A percentile compares a stretch with the other conserved stretches of the same genome.
Conservation (phyloP, 2,888 invertebrate species). For the Brachyptera risi region DNA sequence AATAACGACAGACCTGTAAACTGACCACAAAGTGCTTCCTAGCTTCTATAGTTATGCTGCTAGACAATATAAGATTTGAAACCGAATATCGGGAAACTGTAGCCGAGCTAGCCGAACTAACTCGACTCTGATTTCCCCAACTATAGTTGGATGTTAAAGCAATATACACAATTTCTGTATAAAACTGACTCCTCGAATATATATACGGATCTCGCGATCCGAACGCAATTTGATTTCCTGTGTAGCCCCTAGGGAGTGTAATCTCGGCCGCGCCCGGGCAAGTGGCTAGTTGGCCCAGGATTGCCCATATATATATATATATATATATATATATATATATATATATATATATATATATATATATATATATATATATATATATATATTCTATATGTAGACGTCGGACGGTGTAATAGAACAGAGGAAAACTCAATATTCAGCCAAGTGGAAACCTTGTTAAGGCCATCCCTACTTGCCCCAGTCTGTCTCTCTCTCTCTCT, state of each 20-base stretch:
- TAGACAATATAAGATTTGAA: too few species aligned
- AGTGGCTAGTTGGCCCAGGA: constrained; percentile 27
- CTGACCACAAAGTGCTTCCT: too few species aligned
- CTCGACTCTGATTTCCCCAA: background rate
- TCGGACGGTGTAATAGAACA: constrained; percentile 8
- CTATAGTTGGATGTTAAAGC: background rate
- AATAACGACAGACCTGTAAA: too few species aligned
- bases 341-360: too few species aligned
- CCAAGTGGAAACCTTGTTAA: constrained; percentile 50
- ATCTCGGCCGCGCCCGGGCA: constrained; percentile 16
- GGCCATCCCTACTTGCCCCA: constrained; percentile 28
- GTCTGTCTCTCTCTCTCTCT: constrained; percentile 2
- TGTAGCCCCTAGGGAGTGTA: constrained; percentile 26
- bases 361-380: too few species aligned
- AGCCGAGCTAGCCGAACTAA: background rate
- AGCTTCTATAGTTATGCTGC: too few species aligned
- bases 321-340: too few species aligned
- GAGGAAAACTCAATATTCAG: constrained; percentile 48
- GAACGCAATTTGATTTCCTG: constrained; percentile 48
- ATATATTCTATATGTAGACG: too few species aligned
- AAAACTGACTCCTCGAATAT: constrained; percentile 14
- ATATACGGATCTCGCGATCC: constrained; percentile 29
- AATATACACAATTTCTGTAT: constrained; percentile 14
- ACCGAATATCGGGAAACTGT: background rate
- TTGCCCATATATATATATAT: too few species aligned